A percentile compares a stretch with the other conserved stretches of the same genome.
Evolutionary conservation across 2,888 invertebrate genomes (phyloP).

Genomic region (Ceraclea dissimilis): DNA sequence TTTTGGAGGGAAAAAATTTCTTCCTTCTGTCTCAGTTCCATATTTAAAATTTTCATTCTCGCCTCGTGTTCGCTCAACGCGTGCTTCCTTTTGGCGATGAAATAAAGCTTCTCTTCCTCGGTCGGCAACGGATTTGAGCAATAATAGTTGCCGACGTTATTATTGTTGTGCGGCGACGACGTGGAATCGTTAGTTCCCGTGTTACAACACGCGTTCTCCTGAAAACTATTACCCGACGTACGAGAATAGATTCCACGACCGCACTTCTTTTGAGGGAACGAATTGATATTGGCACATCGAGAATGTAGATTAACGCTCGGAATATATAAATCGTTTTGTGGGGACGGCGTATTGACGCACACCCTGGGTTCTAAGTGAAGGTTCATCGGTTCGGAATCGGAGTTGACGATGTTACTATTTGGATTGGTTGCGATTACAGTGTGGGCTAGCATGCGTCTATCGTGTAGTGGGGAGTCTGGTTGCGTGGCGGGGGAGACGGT

Average conservation of each 20-base stretch:
- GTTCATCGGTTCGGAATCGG: constrained; percentile 42
- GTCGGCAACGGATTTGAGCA: constrained; percentile 29
- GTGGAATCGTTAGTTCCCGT: constrained; percentile 1
- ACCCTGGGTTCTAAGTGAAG: constrained; percentile 35
- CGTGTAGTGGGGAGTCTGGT: constrained; percentile 7
- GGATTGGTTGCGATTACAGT: constrained; percentile 1
- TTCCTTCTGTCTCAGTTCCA: constrained; percentile 45
- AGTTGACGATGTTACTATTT: constrained; percentile 27
- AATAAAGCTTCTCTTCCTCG: constrained; percentile 41
- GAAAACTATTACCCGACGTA: constrained; percentile 7
- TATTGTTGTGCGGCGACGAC: constrained; percentile 13
- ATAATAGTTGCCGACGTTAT: constrained; percentile 17
- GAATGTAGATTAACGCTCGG: constrained; percentile 9
- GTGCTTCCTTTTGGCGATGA: constrained; percentile 43
- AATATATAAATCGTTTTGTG: constrained; percentile 16
- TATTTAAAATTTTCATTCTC: constrained; percentile 46
- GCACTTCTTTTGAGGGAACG: constrained; percentile 15
- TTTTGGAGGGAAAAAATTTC: constrained; percentile 47
- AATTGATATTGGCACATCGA: constrained; percentile 6
- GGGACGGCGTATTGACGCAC: constrained; percentile 20
- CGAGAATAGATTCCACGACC: constrained; percentile 13
- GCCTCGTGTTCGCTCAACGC: constrained; percentile 48
- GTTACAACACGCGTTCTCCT: constrained; percentile 13
- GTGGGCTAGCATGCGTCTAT: neutral
- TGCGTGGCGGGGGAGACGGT: constrained; percentile 14